Base-by-base conservation (phyloP, 2,113 vertebrate genomes). In the Carassius auratus region DNA sequence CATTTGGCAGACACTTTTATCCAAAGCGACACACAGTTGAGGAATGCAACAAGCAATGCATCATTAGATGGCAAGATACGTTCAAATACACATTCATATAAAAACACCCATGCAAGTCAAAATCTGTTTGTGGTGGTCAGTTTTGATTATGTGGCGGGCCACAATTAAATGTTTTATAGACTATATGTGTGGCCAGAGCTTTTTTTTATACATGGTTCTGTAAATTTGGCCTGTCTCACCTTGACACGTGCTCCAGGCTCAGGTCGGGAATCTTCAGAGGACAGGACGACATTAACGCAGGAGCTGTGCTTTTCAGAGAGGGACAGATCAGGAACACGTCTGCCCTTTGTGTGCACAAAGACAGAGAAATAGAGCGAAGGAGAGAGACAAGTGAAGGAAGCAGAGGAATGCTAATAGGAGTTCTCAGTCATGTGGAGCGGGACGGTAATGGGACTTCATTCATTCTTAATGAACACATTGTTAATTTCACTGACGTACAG, bases 381-480 rank as follows among this genome's bases (percentile, higher is more conserved):
- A 68, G 84, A 59, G 84, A 83, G 80, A 64, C 4, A 62, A 77
- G 61, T 55, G 50, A 81, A 71, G 50, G 64, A 66, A 82, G 78
- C 42, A 75, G 66, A 80, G 45, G 42, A 89, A 88, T 89, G 88
- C 71, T 87, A 88, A 88, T 84, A 74, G 77, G 74, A 71, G 33
- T 83, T 83, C 76, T 86, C 89, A 76, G 84, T 85, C 86, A 87
- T 85, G 90, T 85, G 76, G 71, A 77, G 68, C 42, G 42, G 45
- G 30, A 81, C 69, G 59, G 85, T 88, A 84, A 88, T 86, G 73
- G 69, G 73, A 82, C 68, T 74, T 76, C 73, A 85, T 90, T 88
- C 85, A 84, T 87, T 88, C 78, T 85, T 89, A 91, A 90, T 85
- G 83, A 89, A 87, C 84, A 87, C 66, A 57, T 84, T 87, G 88